Evolutionary conservation across 2,888 invertebrate genomes (phyloP).

Genomic region (Pristionchus exspectatus): DNA sequence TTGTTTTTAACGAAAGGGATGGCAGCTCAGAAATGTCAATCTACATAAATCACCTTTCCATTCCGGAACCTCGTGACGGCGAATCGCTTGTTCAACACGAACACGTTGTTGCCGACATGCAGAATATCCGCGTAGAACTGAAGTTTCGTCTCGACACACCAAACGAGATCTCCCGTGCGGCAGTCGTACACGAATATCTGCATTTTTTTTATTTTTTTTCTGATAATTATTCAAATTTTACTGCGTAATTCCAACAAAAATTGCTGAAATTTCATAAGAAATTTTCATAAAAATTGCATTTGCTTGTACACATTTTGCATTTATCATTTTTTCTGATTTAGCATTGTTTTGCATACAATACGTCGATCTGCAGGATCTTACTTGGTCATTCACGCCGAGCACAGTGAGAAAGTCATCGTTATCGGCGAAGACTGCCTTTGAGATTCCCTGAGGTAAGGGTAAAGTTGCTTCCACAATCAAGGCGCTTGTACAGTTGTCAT

Average conservation of each 20-base stretch:
- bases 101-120: constrained; percentile 24
- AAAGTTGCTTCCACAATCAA: no score
- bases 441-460: constrained; percentile 59
- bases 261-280: no score
- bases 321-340: no score
- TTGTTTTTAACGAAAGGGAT: neutral
- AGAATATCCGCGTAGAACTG: constrained; percentile 64
- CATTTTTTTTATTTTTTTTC: neutral
- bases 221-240: no score
- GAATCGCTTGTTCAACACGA: constrained; percentile 53
- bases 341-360: neutral
- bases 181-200: constrained; percentile 45
- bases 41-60: neutral
- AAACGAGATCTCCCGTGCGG: constrained; percentile 55
- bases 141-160: constrained; percentile 66
- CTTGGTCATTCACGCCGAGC: constrained; percentile 63
- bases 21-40: neutral
- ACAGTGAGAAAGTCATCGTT: constrained; percentile 63
- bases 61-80: constrained; percentile 19
- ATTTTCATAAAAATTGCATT: no score
- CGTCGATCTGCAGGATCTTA: constrained; percentile 59
- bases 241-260: no score
- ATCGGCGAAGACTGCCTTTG: constrained; percentile 63
- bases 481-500: no score
- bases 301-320: no score